These are phyloP conservation scores for Anthoscopus minutus DNA, from an alignment of 2,113 vertebrate genomes.

Conservation along the genomic window DNA sequence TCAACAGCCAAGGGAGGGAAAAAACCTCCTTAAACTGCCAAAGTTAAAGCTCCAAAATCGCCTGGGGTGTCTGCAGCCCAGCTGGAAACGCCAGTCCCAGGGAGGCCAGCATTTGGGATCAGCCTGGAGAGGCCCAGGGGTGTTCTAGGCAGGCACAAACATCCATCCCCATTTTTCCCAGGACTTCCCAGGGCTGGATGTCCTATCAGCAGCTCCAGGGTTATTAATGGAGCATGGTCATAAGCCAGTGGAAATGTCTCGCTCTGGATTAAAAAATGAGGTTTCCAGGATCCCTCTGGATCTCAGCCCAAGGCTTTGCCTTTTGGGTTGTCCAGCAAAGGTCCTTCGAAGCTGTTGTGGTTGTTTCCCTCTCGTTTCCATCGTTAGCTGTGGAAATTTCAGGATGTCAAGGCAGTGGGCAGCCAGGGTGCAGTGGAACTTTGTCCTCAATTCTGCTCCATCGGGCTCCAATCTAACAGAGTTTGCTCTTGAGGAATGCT, in stretches of 20 bases:
- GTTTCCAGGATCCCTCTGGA: conserved; percentile 29
- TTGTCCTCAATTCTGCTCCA: conserved; percentile 8
- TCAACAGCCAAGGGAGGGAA: background rate
- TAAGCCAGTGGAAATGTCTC: background rate
- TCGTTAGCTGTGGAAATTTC: background rate
- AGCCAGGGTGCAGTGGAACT: conserved; percentile 3
- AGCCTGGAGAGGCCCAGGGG: background rate
- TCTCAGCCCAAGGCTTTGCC: background rate
- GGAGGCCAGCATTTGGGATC: background rate
- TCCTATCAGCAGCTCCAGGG: background rate
- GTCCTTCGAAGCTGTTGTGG: background rate
- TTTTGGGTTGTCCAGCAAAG: background rate
- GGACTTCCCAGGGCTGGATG: background rate
- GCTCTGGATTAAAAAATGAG: background rate
- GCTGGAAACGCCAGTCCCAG: background rate
- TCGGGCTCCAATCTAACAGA: background rate
- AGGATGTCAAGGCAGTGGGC: background rate
- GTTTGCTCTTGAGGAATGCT: conserved; percentile 19
- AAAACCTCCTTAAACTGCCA: background rate
- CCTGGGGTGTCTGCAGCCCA: background rate
- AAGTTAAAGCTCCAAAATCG: background rate
- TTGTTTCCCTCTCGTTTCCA: background rate
- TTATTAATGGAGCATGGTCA: background rate
- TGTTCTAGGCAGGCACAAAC: background rate
- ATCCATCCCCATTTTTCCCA: background rate